phyloP scores from a whole-genome alignment of 2,888 invertebrate species.

The Spilarctia lutea region DNA sequence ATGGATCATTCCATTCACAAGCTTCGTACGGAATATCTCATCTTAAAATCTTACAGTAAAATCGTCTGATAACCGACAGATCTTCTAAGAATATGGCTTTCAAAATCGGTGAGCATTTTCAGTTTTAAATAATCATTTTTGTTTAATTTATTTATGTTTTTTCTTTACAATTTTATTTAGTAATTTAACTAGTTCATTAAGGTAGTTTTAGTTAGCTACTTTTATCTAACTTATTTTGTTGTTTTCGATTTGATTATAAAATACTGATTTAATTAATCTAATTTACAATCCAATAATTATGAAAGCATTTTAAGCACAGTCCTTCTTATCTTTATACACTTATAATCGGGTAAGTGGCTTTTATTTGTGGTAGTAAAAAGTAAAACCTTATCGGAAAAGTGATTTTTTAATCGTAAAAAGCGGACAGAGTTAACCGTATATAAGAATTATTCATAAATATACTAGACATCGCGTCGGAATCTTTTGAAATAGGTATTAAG shows the following conservation, averaged over 20 bases:
- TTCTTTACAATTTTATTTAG: background rate
- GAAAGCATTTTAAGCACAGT: background rate
- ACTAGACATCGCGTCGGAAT: background rate
- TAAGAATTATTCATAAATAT: background rate
- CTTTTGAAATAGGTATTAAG: background rate
- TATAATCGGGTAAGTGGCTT: background rate
- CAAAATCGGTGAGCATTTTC: background rate
- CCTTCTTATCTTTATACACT: background rate
- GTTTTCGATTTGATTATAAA: background rate
- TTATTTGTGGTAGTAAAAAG: background rate
- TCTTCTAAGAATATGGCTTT: background rate
- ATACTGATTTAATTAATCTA: background rate
- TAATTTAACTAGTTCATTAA: background rate
- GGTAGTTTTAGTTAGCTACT: background rate
- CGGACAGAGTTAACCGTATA: background rate
- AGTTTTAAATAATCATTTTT: background rate
- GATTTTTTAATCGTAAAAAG: background rate
- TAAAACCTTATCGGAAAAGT: no score
- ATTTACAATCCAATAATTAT: background rate
- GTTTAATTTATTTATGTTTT: background rate
- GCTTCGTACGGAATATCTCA: background rate
- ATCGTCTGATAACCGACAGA: background rate
- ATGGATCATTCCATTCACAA: background rate
- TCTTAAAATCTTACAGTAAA: background rate
- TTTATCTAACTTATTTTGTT: background rate